Evolutionary conservation across 2,888 invertebrate genomes (phyloP).

Genomic region (Meganola albula): DNA sequence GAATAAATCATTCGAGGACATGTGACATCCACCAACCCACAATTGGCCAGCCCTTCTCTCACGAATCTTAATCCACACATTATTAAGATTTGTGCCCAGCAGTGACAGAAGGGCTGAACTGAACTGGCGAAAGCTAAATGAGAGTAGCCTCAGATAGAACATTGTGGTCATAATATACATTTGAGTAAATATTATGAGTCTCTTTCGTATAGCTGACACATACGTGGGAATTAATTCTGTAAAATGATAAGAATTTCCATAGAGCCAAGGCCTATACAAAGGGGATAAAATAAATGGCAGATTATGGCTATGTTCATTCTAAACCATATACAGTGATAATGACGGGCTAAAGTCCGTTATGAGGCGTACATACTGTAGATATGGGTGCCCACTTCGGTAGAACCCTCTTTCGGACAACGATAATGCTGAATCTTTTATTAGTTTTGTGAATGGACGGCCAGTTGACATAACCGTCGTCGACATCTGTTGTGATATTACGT

Average conservation of each 20-base stretch:
- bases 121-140: too few relatives aligned
- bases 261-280: conserved; percentile 26
- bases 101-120: too few relatives aligned
- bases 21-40: too few relatives aligned
- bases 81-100: too few relatives aligned
- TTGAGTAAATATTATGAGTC: too few relatives aligned
- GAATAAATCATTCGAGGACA: too few relatives aligned
- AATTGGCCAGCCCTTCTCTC: too few relatives aligned
- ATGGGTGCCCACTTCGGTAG: conserved; percentile 52
- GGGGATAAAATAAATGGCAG: conserved; percentile 28
- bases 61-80: too few relatives aligned
- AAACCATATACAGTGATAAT: conserved; percentile 56
- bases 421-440: conserved; percentile 77
- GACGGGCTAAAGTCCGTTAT: conserved; percentile 44
- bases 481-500: conserved; percentile 75
- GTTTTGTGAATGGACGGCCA: conserved; percentile 71
- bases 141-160: too few relatives aligned
- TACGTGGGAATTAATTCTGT: too few relatives aligned
- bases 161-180: too few relatives aligned
- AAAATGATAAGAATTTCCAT: conserved; percentile 16
- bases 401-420: conserved; percentile 63
- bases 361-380: conserved; percentile 42
- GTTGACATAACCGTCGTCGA: conserved; percentile 73
- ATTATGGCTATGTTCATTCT: conserved; percentile 48
- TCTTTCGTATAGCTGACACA: too few relatives aligned